These are phyloP conservation scores for Gallinago undulata DNA, from an alignment of 2,113 vertebrate genomes.

Conservation along the genomic window DNA sequence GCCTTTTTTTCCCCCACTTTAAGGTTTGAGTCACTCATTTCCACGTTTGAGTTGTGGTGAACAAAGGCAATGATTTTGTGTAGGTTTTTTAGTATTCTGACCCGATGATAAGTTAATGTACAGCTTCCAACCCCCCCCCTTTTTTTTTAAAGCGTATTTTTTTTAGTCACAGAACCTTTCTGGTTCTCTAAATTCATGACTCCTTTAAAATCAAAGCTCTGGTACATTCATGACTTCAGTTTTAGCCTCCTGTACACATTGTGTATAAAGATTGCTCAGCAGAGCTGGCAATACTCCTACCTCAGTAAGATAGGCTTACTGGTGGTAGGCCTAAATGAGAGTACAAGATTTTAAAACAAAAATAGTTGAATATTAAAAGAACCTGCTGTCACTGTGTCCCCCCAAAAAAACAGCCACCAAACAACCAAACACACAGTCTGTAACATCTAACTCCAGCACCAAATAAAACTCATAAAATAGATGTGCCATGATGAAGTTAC, in stretches of 20 bases:
- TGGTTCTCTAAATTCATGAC: neutral
- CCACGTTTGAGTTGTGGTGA: neutral
- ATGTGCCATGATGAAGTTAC: neutral
- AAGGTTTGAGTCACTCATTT: neutral
- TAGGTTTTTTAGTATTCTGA: neutral
- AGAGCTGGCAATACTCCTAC: neutral
- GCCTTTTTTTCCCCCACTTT: neutral
- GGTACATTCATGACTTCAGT: neutral
- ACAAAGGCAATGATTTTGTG: neutral
- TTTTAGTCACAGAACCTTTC: neutral
- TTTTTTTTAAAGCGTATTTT: fast-evolving
- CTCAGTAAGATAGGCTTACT: neutral
- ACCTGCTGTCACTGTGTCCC: neutral
- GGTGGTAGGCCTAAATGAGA: neutral
- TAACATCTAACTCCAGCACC: neutral
- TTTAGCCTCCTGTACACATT: neutral
- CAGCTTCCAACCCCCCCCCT: neutral
- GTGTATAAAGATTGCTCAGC: neutral
- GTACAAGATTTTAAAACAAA: neutral
- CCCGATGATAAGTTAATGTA: neutral
- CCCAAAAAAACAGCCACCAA: neutral
- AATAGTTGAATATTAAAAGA: neutral
- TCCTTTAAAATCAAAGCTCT: neutral
- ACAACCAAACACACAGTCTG: neutral
- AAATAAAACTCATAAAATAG: neutral